These are phyloP conservation scores for Nymphalis urticae DNA, from an alignment of 2,888 invertebrate genomes.

Conservation along the genomic window DNA sequence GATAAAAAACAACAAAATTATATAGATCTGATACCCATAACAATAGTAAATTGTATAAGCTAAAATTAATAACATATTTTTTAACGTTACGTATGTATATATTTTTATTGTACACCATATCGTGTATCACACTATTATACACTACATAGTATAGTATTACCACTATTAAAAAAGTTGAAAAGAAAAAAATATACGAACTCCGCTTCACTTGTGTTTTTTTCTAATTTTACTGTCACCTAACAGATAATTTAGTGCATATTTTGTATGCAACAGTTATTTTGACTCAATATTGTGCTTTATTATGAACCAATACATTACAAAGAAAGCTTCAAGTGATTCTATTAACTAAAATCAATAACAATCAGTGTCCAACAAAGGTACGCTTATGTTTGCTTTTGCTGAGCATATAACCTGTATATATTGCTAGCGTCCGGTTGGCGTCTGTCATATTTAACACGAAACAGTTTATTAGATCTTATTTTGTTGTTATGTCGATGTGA, in stretches of 20 bases:
- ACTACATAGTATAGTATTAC: slow-evolving; percentile 36
- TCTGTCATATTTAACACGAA: slow-evolving; percentile 73
- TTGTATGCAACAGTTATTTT: slow-evolving; percentile 79
- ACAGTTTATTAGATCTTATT: slow-evolving; percentile 57
- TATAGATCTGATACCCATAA: too few relatives aligned
- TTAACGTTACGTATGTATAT: too few relatives aligned
- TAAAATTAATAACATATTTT: too few relatives aligned
- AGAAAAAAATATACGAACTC: slow-evolving; percentile 72
- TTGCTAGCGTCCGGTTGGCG: slow-evolving; percentile 81
- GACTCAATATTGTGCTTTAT: slow-evolving; percentile 70
- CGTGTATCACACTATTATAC: neutral
- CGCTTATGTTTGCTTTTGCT: slow-evolving; percentile 79
- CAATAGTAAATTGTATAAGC: too few relatives aligned
- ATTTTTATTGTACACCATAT: neutral
- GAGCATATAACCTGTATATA: slow-evolving; percentile 79
- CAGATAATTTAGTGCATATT: slow-evolving; percentile 79
- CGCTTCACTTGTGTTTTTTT: slow-evolving; percentile 81
- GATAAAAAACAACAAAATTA: too few relatives aligned
- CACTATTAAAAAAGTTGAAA: slow-evolving; percentile 49
- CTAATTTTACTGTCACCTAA: slow-evolving; percentile 79
- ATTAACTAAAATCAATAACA: slow-evolving; percentile 81
- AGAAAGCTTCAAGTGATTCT: slow-evolving; percentile 73
- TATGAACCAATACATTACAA: slow-evolving; percentile 72
- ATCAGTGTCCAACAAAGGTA: slow-evolving; percentile 82
- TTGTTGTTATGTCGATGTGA: slow-evolving; percentile 49